A percentile compares a stretch with the other conserved stretches of the same genome.
phyloP scores from a whole-genome alignment of 2,797 vertebrate genomes.

The Sebastolobus alascanus region DNA sequence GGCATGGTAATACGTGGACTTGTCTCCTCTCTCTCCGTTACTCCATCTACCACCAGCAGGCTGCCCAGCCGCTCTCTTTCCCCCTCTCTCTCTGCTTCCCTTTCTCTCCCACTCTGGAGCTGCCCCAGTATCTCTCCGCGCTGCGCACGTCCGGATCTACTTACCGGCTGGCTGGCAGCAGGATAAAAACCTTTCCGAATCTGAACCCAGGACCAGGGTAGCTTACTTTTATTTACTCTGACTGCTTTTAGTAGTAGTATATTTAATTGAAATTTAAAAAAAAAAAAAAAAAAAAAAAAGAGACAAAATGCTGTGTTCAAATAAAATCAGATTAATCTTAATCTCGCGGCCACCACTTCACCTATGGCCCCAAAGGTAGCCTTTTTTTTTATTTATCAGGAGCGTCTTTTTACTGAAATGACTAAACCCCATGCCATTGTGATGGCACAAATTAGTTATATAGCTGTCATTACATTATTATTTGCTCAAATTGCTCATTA shows the following conservation, averaged over 20 bases:
- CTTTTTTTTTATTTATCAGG: background rate
- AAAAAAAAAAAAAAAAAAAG: background rate
- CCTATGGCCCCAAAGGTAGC: background rate
- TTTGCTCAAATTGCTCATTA: background rate
- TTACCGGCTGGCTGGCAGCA: slow-evolving; percentile 74
- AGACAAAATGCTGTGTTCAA: background rate
- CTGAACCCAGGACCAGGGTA: slow-evolving; percentile 32
- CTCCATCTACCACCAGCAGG: slow-evolving; percentile 68
- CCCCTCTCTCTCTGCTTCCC: slow-evolving; percentile 21
- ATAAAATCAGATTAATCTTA: slow-evolving; percentile 7
- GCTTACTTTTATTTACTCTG: slow-evolving; percentile 24
- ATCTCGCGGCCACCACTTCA: background rate
- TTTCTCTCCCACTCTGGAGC: slow-evolving; percentile 61
- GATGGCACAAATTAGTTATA: background rate
- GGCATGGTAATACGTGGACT: slow-evolving; percentile 83
- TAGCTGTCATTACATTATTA: background rate
- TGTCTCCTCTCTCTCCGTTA: slow-evolving; percentile 66
- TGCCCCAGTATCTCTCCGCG: slow-evolving; percentile 83
- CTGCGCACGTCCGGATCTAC: slow-evolving; percentile 85
- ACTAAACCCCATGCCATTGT: background rate
- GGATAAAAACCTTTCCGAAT: slow-evolving; percentile 59
- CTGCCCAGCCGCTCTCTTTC: slow-evolving; percentile 38
- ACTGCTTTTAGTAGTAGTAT: background rate
- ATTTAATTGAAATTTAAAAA: background rate
- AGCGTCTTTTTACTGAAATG: background rate